A percentile compares a stretch with the other conserved stretches of the same genome.
These are phyloP conservation scores for Panopea generosa DNA, from an alignment of 2,888 invertebrate species.

Conservation along the genomic window DNA sequence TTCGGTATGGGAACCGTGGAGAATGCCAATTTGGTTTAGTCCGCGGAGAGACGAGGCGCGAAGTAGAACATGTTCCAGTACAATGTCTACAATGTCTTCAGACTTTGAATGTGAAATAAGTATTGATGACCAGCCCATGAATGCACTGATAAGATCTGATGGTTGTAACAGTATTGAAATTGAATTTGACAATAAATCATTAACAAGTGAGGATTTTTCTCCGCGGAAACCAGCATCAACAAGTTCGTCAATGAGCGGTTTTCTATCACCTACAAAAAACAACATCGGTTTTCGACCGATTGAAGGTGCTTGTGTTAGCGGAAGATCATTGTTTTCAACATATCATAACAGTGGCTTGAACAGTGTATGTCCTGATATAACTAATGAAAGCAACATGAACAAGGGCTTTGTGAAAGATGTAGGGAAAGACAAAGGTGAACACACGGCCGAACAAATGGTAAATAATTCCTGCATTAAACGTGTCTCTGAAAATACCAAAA, in stretches of 20 bases:
- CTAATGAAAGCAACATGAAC: not conserved
- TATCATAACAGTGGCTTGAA: not conserved
- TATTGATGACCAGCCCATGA: conserved; percentile 77
- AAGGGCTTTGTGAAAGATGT: not conserved
- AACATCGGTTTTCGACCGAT: not conserved
- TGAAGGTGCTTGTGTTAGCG: conserved; percentile 14
- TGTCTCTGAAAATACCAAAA: not conserved
- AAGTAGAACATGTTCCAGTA: conserved; percentile 61
- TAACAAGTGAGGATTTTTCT: conserved; percentile 46
- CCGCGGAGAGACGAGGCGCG: conserved; percentile 53
- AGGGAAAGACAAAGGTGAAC: not conserved
- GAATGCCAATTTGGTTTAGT: conserved; percentile 43
- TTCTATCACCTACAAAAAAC: conserved; percentile 28
- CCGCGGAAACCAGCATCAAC: conserved; percentile 42
- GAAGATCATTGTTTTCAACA: conserved; percentile 18
- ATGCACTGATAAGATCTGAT: conserved; percentile 75
- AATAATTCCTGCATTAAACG: not conserved
- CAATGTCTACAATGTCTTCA: conserved; percentile 64
- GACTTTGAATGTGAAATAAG: conserved; percentile 75
- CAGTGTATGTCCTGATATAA: too few relatives aligned
- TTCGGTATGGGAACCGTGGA: conserved; percentile 49
- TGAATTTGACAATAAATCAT: conserved; percentile 67
- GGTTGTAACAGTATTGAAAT: conserved; percentile 77
- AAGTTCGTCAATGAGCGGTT: conserved; percentile 28
- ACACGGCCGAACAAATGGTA: not conserved